These are phyloP conservation scores for Mirounga angustirostris DNA, from an alignment of 2,113 vertebrate genomes.

Conservation along the genomic window DNA sequence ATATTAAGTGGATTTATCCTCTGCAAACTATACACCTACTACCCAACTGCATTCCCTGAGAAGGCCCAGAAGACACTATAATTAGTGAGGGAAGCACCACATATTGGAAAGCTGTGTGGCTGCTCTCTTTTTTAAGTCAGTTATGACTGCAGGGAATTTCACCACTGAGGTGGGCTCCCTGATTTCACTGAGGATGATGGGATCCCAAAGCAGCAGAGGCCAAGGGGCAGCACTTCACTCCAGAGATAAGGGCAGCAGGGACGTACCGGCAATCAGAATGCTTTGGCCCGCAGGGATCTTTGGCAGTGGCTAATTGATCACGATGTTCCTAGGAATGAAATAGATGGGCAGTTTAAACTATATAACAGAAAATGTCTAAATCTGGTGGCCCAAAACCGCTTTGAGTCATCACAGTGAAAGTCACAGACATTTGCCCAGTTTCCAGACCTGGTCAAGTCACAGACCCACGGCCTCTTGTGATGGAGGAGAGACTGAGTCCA, in stretches of 20 bases:
- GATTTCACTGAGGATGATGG: constrained; percentile 10
- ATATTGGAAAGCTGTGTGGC: not conserved
- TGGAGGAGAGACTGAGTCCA: not conserved
- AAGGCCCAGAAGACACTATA: not conserved
- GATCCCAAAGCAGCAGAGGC: not conserved
- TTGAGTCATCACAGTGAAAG: not conserved
- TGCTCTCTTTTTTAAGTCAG: not conserved
- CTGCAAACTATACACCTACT: not conserved
- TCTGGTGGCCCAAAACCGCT: not conserved
- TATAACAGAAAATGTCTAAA: constrained; percentile 29
- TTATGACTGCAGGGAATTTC: not conserved
- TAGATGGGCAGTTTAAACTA: constrained; percentile 56
- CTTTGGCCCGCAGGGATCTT: constrained; percentile 38
- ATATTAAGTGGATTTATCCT: not conserved
- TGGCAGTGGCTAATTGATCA: constrained; percentile 49
- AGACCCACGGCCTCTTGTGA: not conserved
- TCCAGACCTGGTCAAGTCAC: not conserved
- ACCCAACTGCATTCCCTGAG: not conserved
- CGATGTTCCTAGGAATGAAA: constrained; percentile 56
- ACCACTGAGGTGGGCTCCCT: not conserved
- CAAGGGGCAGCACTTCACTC: constrained; percentile 25
- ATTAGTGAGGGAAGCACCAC: not conserved
- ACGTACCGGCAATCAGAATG: not conserved
- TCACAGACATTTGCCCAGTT: not conserved
- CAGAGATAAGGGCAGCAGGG: not conserved